These are phyloP conservation scores for Drosophila anomalata DNA, from an alignment of 2,888 invertebrate species.

Conservation along the genomic window DNA sequence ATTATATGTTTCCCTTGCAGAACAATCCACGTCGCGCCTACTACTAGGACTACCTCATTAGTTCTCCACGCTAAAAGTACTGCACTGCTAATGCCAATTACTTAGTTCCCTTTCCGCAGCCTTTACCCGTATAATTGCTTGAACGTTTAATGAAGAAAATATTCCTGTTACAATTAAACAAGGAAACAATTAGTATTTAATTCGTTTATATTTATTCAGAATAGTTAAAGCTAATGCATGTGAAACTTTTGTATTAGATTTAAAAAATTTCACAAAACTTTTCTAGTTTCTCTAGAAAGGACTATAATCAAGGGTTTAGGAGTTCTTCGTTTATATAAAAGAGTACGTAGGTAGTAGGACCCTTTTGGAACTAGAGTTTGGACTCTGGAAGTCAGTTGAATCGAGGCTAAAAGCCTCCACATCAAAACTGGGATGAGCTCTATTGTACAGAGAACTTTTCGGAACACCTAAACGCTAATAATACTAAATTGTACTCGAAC, in stretches of 20 bases:
- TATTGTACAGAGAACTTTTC: constrained; percentile 49
- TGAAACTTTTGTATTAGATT: neutral
- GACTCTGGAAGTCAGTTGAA: constrained; percentile 20
- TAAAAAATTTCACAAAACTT: constrained; percentile 17
- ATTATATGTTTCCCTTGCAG: constrained; percentile 84
- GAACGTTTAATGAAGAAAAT: constrained; percentile 18
- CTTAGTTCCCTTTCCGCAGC: neutral
- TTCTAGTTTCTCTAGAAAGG: constrained; percentile 38
- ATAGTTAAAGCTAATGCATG: constrained; percentile 52
- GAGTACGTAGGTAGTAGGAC: constrained; percentile 20
- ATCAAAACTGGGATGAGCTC: constrained; percentile 9
- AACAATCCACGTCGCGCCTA: constrained; percentile 95
- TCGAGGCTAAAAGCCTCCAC: neutral
- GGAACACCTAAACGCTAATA: constrained; percentile 75
- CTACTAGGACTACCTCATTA: constrained; percentile 85
- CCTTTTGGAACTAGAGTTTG: constrained; percentile 18
- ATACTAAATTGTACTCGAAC: constrained; percentile 78
- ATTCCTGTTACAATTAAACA: constrained; percentile 28
- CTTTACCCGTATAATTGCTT: constrained; percentile 5
- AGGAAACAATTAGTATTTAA: constrained; percentile 38
- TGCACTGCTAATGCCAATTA: neutral
- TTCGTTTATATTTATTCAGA: constrained; percentile 47
- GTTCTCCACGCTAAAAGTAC: constrained; percentile 5
- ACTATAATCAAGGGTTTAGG: constrained; percentile 56
- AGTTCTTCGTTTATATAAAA: constrained; percentile 45